These are phyloP conservation scores for Drosophila subpulchrella DNA, from an alignment of 1,140 invertebrate genomes.

Conservation along the genomic window DNA sequence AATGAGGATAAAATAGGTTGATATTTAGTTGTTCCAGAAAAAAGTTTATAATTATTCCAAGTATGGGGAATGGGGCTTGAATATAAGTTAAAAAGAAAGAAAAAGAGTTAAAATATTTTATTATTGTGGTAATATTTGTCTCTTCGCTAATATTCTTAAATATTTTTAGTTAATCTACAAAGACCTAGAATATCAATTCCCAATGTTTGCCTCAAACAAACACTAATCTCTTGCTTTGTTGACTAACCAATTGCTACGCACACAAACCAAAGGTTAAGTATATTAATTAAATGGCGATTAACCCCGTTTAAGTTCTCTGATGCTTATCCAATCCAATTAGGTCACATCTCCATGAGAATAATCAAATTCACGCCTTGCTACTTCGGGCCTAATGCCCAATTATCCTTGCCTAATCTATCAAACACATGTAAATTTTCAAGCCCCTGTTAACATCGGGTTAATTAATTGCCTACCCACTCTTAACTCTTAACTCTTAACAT, in stretches of 20 bases:
- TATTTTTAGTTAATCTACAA: too few relatives aligned
- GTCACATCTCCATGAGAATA: constrained; percentile 25
- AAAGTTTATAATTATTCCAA: too few relatives aligned
- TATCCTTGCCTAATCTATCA: constrained; percentile 37
- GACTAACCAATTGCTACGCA: background rate
- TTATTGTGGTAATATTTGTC: too few relatives aligned
- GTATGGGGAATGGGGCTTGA: too few relatives aligned
- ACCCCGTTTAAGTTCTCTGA: constrained; percentile 11
- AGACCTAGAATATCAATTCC: too few relatives aligned
- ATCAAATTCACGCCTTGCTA: constrained; percentile 44
- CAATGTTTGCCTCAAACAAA: background rate
- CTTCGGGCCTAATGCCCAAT: constrained; percentile 32
- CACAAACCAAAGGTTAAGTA: constrained; percentile 12
- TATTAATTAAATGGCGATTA: constrained; percentile 26
- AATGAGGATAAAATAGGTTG: too few relatives aligned
- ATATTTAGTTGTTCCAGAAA: too few relatives aligned
- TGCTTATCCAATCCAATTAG: constrained; percentile 29
- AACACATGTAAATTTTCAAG: constrained; percentile 46
- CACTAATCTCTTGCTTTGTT: background rate
- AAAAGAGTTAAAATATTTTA: too few relatives aligned
- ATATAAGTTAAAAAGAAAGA: too few relatives aligned
- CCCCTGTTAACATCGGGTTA: constrained; percentile 28
- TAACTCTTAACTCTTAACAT: background rate
- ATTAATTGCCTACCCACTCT: constrained; percentile 32
- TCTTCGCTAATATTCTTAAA: too few relatives aligned